Conservation (phyloP, 2,888 invertebrate species). For the Drosophila sordidapex region DNA sequence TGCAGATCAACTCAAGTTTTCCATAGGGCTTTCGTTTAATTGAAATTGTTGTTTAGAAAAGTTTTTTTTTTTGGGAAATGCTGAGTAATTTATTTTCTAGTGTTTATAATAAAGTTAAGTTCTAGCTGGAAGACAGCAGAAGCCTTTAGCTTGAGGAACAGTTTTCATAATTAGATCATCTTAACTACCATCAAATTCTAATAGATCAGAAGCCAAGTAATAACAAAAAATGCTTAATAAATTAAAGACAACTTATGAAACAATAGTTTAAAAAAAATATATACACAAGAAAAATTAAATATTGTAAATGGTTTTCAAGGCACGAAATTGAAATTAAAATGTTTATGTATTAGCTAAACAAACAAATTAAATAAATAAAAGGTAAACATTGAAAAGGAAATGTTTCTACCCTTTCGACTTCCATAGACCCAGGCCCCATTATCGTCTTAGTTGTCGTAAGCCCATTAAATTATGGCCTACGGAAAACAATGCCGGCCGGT, state of each 20-base stretch:
- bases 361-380: background rate
- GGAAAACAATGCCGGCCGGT: constrained; percentile 54
- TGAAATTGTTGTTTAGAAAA: constrained; percentile 11
- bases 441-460: constrained; percentile 3
- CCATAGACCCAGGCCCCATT: background rate
- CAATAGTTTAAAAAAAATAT: background rate
- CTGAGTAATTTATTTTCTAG: constrained; percentile 10
- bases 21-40: background rate
- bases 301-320: background rate
- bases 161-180: background rate
- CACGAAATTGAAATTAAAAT: background rate
- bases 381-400: background rate
- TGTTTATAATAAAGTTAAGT: background rate
- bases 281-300: background rate
- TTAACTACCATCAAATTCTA: background rate
- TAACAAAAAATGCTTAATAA: background rate
- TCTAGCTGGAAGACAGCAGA: background rate
- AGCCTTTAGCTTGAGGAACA: background rate
- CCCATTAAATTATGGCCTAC: background rate
- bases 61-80: background rate
- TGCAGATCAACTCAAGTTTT: constrained; percentile 11
- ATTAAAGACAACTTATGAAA: background rate
- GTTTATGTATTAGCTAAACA: background rate
- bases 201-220: background rate
- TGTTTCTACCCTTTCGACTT: background rate